Base-by-base conservation (phyloP, 1,140 invertebrate genomes). In the Orussus abietinus region DNA sequence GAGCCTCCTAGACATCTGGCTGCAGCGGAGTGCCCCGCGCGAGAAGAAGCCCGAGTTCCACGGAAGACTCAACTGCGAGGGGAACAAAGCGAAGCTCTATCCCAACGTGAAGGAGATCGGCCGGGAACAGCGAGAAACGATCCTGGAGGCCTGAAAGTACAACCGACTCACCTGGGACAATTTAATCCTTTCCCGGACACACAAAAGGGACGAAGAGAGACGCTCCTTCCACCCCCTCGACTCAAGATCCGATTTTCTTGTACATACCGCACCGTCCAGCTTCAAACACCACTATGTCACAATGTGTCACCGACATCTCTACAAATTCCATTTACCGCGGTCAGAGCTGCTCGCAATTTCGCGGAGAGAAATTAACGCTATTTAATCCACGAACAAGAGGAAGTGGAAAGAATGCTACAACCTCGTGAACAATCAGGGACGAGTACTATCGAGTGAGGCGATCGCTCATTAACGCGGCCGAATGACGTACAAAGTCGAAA, bases 31-130 rank as follows among this genome's bases (percentile, higher is more conserved):
- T 49, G 77, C 62, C 44, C 76, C 63, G 20, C 80, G 63, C 47
- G 69, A 81, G 19, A 74, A 81, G 13, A 75, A 86, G 12, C 77
- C 81, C 1, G 89, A 94, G 46, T 92, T 94, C 70, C 78, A 82
- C 3, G 91, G 90, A 0, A 74, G 89, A 20, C 53, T 83, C 18
- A 83, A 81, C 34, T 80, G 81, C n/a, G 83, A 82, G 0, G 79
- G 81, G 2, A 69, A 70, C 25, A 70, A 83, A 20, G 86, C 87
- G 0, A 85, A 86, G 51, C 63, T 94, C 1, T 95, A 93, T 72
- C 77, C 83, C 0, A 85, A 90, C 53, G 70, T 90, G 14, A 83
- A 84, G 34, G 69, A 74, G 33, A 39, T 40, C 10, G 57, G 58
- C n/a, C 39, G 61, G 22, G 64, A 68, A 36, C 57, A 58, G 7